Conservation (phyloP, 2,113 vertebrate species). For the Atrichornis clamosus region DNA sequence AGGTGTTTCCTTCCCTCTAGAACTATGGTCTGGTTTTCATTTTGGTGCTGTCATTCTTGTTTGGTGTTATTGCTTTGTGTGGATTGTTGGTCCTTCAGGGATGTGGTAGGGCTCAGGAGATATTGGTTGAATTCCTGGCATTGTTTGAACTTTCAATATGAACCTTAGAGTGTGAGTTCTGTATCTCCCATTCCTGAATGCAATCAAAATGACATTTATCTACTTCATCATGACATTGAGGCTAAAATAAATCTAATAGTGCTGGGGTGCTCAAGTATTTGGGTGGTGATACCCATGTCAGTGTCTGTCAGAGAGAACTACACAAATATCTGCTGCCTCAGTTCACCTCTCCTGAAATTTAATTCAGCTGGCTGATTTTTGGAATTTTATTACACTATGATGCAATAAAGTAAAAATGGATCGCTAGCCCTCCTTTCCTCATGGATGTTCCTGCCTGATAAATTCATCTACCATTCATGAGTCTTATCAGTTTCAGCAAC, state of each 20-base stretch:
- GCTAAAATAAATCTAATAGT: neutral
- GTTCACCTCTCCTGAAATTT: neutral
- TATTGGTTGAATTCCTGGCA: neutral
- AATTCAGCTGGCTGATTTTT: neutral
- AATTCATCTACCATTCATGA: neutral
- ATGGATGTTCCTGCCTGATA: neutral
- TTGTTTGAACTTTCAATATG: neutral
- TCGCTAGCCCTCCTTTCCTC: neutral
- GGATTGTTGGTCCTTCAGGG: neutral
- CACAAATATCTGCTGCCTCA: neutral
- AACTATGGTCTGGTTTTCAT: neutral
- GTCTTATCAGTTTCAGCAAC: neutral
- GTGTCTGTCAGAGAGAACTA: neutral
- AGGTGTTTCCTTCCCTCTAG: neutral
- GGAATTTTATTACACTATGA: neutral
- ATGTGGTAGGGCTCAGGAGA: neutral
- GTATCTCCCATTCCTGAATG: neutral
- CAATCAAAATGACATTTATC: neutral
- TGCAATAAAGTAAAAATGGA: neutral
- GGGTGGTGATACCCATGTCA: neutral
- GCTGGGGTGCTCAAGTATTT: neutral
- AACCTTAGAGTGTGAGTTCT: neutral
- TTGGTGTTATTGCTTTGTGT: neutral
- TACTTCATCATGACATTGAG: neutral
- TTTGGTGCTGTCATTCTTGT: neutral